Conservation (phyloP, 2,888 invertebrate genomes). For the Campaea margaritaria region DNA sequence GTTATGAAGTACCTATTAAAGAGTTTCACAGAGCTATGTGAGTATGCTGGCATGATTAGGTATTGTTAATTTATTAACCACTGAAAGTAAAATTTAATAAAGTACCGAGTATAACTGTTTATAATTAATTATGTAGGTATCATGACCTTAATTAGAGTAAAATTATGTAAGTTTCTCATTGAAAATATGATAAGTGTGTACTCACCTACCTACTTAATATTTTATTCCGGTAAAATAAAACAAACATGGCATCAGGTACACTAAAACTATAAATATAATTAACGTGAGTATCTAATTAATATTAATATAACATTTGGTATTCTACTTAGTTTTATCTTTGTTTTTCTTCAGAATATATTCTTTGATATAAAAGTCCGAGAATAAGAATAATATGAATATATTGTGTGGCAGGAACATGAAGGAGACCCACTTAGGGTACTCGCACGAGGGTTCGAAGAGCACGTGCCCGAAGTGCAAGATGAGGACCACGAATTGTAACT, state of each 20-base stretch:
- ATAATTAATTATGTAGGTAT: too few species aligned
- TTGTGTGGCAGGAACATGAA: constrained; percentile 87
- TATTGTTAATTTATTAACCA: too few species aligned
- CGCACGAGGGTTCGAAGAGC: constrained; percentile 85
- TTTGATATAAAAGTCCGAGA: constrained; percentile 89
- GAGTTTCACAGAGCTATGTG: too few species aligned
- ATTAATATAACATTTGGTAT: constrained; percentile 31
- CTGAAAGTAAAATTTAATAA: too few species aligned
- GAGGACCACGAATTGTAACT: constrained; percentile 88
- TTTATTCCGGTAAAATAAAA: too few species aligned
- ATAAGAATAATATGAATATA: constrained; percentile 87
- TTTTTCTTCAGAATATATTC: constrained; percentile 85
- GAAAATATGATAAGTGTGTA: too few species aligned
- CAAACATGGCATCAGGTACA: constrained; percentile 7
- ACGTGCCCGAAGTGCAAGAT: constrained; percentile 85
- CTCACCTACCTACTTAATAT: too few species aligned
- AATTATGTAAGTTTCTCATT: too few species aligned
- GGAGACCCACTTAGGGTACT: constrained; percentile 86
- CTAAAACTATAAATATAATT: constrained; percentile 22
- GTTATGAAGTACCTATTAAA: too few species aligned
- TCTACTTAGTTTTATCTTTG: constrained; percentile 48
- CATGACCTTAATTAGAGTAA: too few species aligned
- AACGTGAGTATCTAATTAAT: constrained; percentile 2
- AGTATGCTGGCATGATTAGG: too few species aligned
- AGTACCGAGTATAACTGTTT: too few species aligned